These are phyloP conservation scores for Saxidomus purpurata DNA, from an alignment of 1,140 invertebrate genomes.

Conservation along the genomic window DNA sequence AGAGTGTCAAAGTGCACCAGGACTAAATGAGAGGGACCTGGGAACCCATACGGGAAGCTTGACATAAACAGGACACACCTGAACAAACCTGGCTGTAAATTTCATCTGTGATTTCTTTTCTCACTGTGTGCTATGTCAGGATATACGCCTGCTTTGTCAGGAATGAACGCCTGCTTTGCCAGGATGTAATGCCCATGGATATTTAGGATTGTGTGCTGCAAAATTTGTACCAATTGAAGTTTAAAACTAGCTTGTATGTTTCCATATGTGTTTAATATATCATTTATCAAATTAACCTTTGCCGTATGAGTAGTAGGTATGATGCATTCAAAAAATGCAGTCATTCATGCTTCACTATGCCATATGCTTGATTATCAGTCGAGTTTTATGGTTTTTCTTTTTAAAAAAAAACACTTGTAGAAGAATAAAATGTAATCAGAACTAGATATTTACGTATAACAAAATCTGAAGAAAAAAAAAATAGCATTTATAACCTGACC, in stretches of 20 bases:
- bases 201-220: background rate
- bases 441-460: background rate
- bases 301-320: background rate
- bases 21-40: background rate
- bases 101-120: conserved; percentile 25
- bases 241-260: background rate
- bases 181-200: background rate
- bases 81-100: background rate
- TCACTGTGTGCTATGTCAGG: conserved; percentile 8
- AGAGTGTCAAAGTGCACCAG: conserved; percentile 33
- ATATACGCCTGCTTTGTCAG: background rate
- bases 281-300: background rate
- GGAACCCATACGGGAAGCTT: background rate
- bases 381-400: background rate
- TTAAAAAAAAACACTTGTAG: background rate
- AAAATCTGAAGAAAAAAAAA: background rate
- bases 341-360: background rate
- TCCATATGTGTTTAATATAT: background rate
- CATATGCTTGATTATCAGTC: background rate
- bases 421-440: background rate
- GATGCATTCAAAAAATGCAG: background rate
- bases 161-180: background rate
- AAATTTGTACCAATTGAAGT: background rate
- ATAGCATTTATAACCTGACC: background rate
- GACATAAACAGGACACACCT: background rate